Percentiles rank a stretch among this genome's conserved stretches.
phyloP scores from a whole-genome alignment of 2,797 vertebrate species.

The Luscinia megarhynchos region DNA sequence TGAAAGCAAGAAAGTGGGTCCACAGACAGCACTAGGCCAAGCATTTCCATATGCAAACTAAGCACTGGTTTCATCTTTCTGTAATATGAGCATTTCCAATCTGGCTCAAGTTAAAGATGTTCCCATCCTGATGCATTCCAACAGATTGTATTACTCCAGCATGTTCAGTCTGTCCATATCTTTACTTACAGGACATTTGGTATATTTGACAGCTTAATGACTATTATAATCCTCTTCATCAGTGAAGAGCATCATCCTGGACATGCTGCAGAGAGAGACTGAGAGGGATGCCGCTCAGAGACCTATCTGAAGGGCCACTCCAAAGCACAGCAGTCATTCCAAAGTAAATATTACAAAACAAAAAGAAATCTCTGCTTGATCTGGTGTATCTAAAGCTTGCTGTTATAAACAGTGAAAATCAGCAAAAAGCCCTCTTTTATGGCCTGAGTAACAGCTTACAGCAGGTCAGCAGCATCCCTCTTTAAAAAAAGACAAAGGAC shows the following conservation, averaged over 20 bases:
- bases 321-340: neutral
- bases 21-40: neutral
- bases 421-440: neutral
- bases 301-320: neutral
- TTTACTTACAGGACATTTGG: neutral
- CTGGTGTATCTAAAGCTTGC: neutral
- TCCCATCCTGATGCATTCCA: neutral
- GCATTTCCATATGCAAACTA: neutral
- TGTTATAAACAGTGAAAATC: neutral
- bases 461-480: neutral
- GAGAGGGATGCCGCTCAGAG: neutral
- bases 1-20: neutral
- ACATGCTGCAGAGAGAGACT: neutral
- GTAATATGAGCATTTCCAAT: neutral
- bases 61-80: neutral
- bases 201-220: neutral
- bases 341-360: neutral
- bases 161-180: neutral
- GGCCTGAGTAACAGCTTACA: neutral
- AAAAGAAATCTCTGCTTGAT: neutral
- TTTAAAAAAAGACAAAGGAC: neutral
- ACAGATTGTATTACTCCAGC: neutral
- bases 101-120: neutral
- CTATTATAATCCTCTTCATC: constrained; percentile 9
- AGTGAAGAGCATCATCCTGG: neutral